Conservation (phyloP, 1,140 invertebrate genomes). For the Periplaneta americana region DNA sequence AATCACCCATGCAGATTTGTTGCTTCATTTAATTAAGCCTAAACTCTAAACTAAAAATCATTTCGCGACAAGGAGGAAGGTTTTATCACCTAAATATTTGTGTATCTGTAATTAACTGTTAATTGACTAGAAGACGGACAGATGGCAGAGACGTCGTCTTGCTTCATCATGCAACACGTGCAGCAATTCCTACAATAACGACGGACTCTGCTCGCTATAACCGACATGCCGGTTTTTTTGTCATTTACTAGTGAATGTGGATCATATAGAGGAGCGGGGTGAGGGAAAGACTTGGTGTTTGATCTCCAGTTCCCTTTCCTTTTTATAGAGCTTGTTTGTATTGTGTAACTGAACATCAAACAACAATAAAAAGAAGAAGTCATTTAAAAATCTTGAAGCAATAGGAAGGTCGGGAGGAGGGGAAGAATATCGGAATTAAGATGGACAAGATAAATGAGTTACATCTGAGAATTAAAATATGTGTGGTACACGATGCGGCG, state of each 20-base stretch:
- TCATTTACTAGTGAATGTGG: neutral
- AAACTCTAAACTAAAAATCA: neutral
- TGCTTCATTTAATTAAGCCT: neutral
- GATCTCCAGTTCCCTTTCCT: neutral
- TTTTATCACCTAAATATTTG: neutral
- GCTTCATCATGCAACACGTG: neutral
- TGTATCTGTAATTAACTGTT: neutral
- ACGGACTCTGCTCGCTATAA: neutral
- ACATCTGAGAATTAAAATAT: neutral
- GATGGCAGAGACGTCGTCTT: neutral
- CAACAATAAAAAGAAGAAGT: neutral
- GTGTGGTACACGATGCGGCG: neutral
- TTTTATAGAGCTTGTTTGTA: neutral
- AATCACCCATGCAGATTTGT: neutral
- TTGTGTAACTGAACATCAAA: neutral
- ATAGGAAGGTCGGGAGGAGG: neutral
- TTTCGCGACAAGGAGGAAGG: too few relatives aligned
- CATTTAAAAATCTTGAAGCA: neutral
- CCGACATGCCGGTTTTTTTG: neutral
- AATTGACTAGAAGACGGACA: neutral
- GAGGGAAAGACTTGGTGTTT: too few relatives aligned
- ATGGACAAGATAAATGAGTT: slow-evolving; percentile 8
- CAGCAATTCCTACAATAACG: neutral
- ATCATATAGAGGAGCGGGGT: neutral
- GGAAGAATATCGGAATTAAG: slow-evolving; percentile 3